phyloP scores from a whole-genome alignment of 1,140 invertebrate species.

The Scaptomyza graminum region DNA sequence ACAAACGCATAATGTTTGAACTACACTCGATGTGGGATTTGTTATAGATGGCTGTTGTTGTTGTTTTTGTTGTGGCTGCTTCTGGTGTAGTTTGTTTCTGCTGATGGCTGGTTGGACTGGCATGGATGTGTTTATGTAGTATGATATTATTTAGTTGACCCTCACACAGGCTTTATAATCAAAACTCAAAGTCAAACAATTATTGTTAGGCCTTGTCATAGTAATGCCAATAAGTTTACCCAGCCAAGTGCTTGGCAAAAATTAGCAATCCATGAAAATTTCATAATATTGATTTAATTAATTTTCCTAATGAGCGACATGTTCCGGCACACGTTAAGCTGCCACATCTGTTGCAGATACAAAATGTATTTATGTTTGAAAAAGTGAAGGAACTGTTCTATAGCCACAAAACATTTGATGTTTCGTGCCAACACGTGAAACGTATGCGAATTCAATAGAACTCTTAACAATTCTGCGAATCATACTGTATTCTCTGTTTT shows the following conservation, averaged over 20 bases:
- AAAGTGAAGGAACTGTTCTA: not conserved
- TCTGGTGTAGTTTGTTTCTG: no score
- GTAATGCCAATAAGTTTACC: constrained; percentile 34
- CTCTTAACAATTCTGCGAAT: constrained; percentile 7
- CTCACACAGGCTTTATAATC: constrained; percentile 70
- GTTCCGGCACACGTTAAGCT: constrained; percentile 9
- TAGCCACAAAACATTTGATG: not conserved
- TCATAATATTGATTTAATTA: constrained; percentile 50
- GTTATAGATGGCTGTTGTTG: constrained; percentile 23
- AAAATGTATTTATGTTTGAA: constrained; percentile 1
- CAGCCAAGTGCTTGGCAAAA: constrained; percentile 20
- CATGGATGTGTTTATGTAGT: not conserved
- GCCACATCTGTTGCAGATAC: constrained; percentile 3
- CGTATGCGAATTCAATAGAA: not conserved
- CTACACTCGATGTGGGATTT: constrained; percentile 52
- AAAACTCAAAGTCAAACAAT: constrained; percentile 74
- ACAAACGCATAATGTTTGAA: constrained; percentile 62
- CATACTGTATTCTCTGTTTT: constrained; percentile 17
- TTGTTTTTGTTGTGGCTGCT: constrained; percentile 5
- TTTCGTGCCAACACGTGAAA: constrained; percentile 3
- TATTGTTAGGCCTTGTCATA: constrained; percentile 59
- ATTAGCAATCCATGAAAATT: constrained; percentile 55
- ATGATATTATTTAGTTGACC: constrained; percentile 45
- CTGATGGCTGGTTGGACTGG: constrained; percentile 25
- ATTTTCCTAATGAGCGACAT: constrained; percentile 32